These are phyloP conservation scores for Sinocyclocheilus grahami DNA, from an alignment of 2,113 vertebrate species.

Conservation along the genomic window DNA sequence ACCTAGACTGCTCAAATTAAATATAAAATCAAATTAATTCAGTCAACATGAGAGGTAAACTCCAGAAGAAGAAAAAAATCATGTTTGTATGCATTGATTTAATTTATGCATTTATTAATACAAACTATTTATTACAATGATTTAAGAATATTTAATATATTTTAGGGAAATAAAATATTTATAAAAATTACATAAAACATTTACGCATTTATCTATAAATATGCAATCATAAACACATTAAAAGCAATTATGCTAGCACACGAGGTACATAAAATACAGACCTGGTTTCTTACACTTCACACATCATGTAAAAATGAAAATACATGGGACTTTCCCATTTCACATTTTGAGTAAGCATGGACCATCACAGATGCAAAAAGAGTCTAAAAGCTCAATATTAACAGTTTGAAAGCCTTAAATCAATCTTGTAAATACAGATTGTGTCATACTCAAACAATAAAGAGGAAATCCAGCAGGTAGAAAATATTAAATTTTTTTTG, in stretches of 20 bases:
- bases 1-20: neutral
- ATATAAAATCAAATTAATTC: neutral
- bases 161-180: neutral
- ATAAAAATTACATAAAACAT: neutral
- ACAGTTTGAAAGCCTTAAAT: neutral
- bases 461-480: neutral
- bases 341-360: neutral
- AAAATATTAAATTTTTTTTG: neutral
- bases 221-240: neutral
- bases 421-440: neutral
- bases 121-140: too few species aligned
- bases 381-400: neutral
- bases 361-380: neutral
- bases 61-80: neutral
- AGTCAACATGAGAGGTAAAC: neutral
- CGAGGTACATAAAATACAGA: neutral
- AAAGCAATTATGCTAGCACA: slow-evolving; percentile 4
- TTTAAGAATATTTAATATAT: too few species aligned
- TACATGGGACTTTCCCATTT: slow-evolving; percentile 4
- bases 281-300: neutral
- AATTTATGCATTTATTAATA: neutral
- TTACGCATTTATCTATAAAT: neutral
- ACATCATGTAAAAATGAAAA: neutral
- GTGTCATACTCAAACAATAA: neutral
- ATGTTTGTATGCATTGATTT: neutral